Base-by-base conservation (phyloP, 2,797 vertebrate species). In the Scleropages formosus region DNA sequence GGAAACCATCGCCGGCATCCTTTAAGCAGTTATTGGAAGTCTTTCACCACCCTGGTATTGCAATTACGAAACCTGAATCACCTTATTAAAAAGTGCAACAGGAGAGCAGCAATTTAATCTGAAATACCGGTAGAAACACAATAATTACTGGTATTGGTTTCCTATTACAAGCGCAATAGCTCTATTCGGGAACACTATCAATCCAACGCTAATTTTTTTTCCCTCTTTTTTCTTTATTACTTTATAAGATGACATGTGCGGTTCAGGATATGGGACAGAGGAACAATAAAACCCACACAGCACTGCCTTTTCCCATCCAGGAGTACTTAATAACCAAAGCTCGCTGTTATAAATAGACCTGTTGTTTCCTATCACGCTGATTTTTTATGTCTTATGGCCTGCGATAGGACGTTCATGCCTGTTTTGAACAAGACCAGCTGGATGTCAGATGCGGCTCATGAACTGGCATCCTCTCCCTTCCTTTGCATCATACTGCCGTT, bases 81-180 rank as follows among this genome's bases (percentile, higher is more conserved):
- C 66, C 6, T 46, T 15, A 18, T 13, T 10, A n/a, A 22, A n/a
- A 16, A 20, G n/a, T 49, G 68, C 44, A 49, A 22, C 66, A 47
- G 66, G 66, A 68, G 20, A 51, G 66, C 46, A 47, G 46, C 66
- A 47, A 15, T 68, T 68, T 49, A 4, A 22, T 68, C 68, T 24
- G 47, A 44, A 68, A 15, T 47, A 47, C 66, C 24, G 46, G 49
- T 47, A 67, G 9, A 46, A 67, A 20, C 7, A n/a, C 66, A 20
- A 66, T 47, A 47, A 68, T 68, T 66, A 10, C 11, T 44, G 66
- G 66, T 68, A 18, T 15, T 20, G 13, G 39, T 20, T 51, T 24
- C 66, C 4, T 44, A 47, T 49, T 26, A 22, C 20, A 9, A 39
- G 47, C 20, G 39, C 46, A 49, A 8, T 22, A 47, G 20, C 66